Evolutionary conservation across 2,113 vertebrate species (phyloP).

Genomic region (Phaetusa simplex): DNA sequence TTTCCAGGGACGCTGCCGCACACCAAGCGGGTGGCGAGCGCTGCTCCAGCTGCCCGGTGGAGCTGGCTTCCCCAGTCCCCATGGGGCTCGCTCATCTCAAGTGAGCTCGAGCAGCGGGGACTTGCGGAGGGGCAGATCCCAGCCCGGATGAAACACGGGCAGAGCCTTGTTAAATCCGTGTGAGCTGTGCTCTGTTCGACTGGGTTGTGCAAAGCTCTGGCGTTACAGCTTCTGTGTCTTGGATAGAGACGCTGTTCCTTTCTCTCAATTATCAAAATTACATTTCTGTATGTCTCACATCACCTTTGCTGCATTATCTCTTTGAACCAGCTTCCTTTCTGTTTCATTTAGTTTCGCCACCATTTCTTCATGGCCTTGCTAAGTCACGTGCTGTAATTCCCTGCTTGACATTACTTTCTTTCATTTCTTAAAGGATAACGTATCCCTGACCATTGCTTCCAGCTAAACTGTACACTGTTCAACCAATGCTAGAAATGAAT

Average conservation of each 20-base stretch:
- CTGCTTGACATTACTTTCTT: not conserved
- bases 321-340: not conserved
- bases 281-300: not conserved
- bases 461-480: not conserved
- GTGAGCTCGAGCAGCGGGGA: accelerated
- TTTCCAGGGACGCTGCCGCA: not conserved
- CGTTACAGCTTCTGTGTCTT: not conserved
- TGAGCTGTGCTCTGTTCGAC: not conserved
- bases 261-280: not conserved
- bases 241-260: not conserved
- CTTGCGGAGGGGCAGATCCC: not conserved
- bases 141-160: not conserved
- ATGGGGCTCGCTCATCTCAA: accelerated
- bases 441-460: not conserved
- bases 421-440: not conserved
- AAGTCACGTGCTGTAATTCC: not conserved
- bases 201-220: not conserved
- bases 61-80: not conserved
- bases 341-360: not conserved
- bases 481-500: conserved; percentile 30
- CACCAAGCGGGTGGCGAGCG: accelerated
- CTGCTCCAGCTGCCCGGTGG: not conserved
- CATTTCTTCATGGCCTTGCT: not conserved
- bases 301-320: not conserved
- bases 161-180: accelerated